Base-by-base conservation (phyloP, 2,797 vertebrate genomes). In the Chromis chromis region DNA sequence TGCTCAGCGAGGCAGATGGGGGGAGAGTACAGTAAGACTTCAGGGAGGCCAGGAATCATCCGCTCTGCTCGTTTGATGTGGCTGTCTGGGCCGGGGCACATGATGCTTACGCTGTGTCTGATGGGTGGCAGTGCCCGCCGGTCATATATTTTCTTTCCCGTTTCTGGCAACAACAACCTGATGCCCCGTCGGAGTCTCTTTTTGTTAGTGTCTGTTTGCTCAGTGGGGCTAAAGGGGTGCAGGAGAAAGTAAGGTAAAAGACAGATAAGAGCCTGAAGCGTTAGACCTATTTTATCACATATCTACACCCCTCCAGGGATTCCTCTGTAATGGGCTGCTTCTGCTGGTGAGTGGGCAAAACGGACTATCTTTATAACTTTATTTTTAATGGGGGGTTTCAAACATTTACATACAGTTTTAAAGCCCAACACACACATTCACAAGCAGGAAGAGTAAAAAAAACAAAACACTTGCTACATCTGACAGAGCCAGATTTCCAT, bases 1-100 rank as follows among this genome's bases (percentile, higher is more conserved):
- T 69, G 85, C 80, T 90, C 85, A 78, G 83, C 28, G 61, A 86
- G 75, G 81, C 86, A 83, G 84, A 89, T 68, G 86, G 66, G 36
- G 28, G 78, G 79, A 80, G 25, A 78, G 79, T 73, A 78, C 76
- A 78, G 84, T 70, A 68, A 80, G 84, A 77, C 70, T 73, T 70
- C 25, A 74, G 72, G 83, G 76, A 73, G 75, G 75, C 19, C 70
- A 65, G 71, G 75, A 88, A 81, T 87, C 83, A 77, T 77, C 67
- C 71, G 59, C 70, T 84, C 79, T 19, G 22, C 59, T 78, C 22
- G 46, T 81, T 68, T 89, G 79, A 87, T 81, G 66, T 67, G 84
- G 81, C 67, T 50, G 80, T 83, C 76, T 74, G 78, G 73, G 57
- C 44, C 13, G 46, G 19, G 28, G 59, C 19, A 22, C 62, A 69